phyloP scores from a whole-genome alignment of 2,888 invertebrate species.

The Cephalotes varians region DNA sequence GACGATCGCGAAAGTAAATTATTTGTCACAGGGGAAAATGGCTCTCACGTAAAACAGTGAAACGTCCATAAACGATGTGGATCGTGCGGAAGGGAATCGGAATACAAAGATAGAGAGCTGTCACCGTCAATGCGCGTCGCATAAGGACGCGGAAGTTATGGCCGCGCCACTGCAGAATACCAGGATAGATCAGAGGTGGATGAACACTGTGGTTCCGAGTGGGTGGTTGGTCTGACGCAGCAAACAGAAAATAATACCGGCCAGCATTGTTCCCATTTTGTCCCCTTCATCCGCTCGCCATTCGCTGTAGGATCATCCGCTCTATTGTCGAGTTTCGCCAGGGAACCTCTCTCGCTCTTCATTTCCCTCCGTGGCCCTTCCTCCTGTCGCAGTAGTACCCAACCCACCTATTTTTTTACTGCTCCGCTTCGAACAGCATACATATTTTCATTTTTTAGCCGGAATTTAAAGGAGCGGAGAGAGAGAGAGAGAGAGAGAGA shows the following conservation, averaged over 20 bases:
- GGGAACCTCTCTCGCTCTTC: slow-evolving; percentile 57
- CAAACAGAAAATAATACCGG: slow-evolving; percentile 83
- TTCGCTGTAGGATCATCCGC: slow-evolving; percentile 54
- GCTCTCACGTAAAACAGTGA: slow-evolving; percentile 14
- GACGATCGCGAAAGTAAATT: slow-evolving; percentile 42
- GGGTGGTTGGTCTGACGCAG: slow-evolving; percentile 78
- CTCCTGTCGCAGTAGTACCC: slow-evolving; percentile 30
- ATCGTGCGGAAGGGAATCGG: slow-evolving; percentile 17
- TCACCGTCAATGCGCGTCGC: slow-evolving; percentile 9
- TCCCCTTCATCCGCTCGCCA: slow-evolving; percentile 71
- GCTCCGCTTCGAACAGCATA: slow-evolving; percentile 32
- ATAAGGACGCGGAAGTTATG: slow-evolving; percentile 28
- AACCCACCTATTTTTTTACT: slow-evolving; percentile 40
- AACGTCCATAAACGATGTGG: slow-evolving; percentile 9
- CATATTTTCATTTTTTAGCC: slow-evolving; percentile 66
- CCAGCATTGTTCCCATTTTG: slow-evolving; percentile 77
- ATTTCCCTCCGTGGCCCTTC: slow-evolving; percentile 43
- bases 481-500: slow-evolving; percentile 16
- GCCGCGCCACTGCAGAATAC: not conserved
- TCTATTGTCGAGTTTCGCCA: slow-evolving; percentile 78
- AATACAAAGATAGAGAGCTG: slow-evolving; percentile 20
- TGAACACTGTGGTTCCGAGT: slow-evolving; percentile 51
- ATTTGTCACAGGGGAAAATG: slow-evolving; percentile 16
- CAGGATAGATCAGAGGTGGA: slow-evolving; percentile 51
- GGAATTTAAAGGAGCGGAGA: slow-evolving; percentile 28